phyloP scores from a whole-genome alignment of 2,113 vertebrate species.

The Platichthys stellatus region DNA sequence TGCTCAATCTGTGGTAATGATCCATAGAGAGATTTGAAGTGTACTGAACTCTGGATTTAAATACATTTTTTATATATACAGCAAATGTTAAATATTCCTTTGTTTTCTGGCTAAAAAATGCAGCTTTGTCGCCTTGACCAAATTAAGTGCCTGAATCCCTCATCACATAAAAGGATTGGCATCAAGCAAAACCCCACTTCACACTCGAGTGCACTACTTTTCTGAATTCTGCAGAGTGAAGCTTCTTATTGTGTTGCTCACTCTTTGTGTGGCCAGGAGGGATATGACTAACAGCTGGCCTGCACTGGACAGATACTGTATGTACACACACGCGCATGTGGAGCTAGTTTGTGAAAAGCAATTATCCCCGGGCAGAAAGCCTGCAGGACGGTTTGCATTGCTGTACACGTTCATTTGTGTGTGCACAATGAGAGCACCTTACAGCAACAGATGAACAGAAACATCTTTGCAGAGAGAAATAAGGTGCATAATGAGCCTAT shows the following conservation, averaged over 20 bases:
- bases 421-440: background rate
- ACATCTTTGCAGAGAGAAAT: slow-evolving; percentile 13
- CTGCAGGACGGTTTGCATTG: background rate
- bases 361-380: slow-evolving; percentile 32
- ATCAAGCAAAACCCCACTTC: background rate
- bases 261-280: slow-evolving; percentile 3
- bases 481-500: slow-evolving; percentile 29
- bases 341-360: slow-evolving; percentile 37
- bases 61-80: background rate
- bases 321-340: slow-evolving; percentile 13
- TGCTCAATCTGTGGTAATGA: background rate
- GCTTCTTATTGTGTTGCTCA: slow-evolving; percentile 6
- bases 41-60: background rate
- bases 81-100: background rate
- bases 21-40: background rate
- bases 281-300: slow-evolving; percentile 50
- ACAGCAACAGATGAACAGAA: slow-evolving; percentile 3
- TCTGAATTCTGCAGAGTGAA: background rate
- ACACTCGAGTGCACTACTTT: background rate
- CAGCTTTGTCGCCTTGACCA: background rate
- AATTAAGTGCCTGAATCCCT: background rate
- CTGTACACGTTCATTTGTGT: background rate
- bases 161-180: slow-evolving; percentile 1
- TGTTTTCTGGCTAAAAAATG: background rate
- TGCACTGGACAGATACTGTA: slow-evolving; percentile 24